phyloP scores from a whole-genome alignment of 2,888 invertebrate genomes.

The Doris montereyensis region DNA sequence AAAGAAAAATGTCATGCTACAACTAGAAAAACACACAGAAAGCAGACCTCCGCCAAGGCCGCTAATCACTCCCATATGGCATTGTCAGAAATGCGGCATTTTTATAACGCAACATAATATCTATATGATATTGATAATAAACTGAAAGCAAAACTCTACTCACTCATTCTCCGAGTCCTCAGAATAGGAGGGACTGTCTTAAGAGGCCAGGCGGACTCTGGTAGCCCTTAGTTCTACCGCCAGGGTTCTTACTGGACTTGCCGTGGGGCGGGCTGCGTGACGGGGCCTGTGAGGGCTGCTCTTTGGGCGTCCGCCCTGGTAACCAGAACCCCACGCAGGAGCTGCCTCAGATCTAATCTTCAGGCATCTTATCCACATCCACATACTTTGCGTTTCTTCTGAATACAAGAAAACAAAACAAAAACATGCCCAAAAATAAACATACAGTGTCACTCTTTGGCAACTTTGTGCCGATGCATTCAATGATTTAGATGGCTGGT shows the following conservation, averaged over 20 bases:
- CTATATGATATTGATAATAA: no score
- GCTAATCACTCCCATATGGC: no score
- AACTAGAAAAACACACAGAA: no score
- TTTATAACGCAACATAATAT: no score
- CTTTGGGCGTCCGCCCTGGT: slow-evolving; percentile 26
- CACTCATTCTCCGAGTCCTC: slow-evolving; percentile 54
- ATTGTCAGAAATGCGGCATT: no score
- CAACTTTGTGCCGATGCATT: no score
- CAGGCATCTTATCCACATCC: background rate
- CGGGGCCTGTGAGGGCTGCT: background rate
- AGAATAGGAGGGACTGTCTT: slow-evolving; percentile 68
- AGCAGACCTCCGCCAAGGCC: no score
- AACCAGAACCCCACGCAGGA: slow-evolving; percentile 40
- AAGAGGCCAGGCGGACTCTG: slow-evolving; percentile 46
- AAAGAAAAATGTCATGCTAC: no score
- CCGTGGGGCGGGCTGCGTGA: background rate
- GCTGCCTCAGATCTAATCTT: slow-evolving; percentile 3
- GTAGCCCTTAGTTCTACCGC: background rate
- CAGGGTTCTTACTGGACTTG: background rate
- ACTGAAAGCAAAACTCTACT: no score
- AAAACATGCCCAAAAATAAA: no score
- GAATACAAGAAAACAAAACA: background rate
- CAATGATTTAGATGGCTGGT: no score
- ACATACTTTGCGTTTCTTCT: slow-evolving; percentile 35
- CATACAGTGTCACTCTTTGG: no score